Conservation (phyloP, 2,888 invertebrate genomes). For the Reticulitermes lucifugus region DNA sequence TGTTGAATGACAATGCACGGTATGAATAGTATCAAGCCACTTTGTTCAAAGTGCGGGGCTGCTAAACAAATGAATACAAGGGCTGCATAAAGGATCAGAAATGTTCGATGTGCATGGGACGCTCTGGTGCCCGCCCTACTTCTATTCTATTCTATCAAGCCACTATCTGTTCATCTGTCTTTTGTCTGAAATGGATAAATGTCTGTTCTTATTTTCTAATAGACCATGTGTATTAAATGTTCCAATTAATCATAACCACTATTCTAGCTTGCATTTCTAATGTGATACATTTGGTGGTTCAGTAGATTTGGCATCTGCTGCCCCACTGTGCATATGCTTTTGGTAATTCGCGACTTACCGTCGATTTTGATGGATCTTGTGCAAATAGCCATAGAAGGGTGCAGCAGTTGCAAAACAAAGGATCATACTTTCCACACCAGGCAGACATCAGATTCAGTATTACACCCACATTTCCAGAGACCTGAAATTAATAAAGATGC, state of each 20-base stretch:
- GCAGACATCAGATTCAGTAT: slow-evolving; percentile 71
- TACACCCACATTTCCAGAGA: slow-evolving; percentile 54
- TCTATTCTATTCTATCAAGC: too few species aligned
- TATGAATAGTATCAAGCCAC: too few species aligned
- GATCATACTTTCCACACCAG: slow-evolving; percentile 54
- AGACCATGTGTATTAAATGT: not conserved
- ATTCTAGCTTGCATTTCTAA: not conserved
- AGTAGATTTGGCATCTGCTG: not conserved
- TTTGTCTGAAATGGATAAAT: too few species aligned
- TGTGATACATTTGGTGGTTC: not conserved
- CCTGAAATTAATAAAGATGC: slow-evolving; percentile 60
- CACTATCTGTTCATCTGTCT: too few species aligned
- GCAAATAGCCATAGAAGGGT: slow-evolving; percentile 59
- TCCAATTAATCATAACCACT: not conserved
- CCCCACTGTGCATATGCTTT: not conserved
- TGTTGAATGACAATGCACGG: too few species aligned
- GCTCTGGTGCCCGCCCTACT: too few species aligned
- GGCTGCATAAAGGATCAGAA: too few species aligned
- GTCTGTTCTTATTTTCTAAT: too few species aligned
- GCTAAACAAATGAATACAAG: too few species aligned
- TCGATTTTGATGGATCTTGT: slow-evolving; percentile 55
- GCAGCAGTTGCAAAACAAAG: slow-evolving; percentile 57
- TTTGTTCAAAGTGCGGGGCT: too few species aligned
- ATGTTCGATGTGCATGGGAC: too few species aligned
- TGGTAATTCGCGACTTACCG: slow-evolving; percentile 48